Percentiles rank a stretch among this genome's conserved stretches.
These are phyloP conservation scores for Myotis yumanensis DNA, from an alignment of 2,113 vertebrate genomes.

Conservation along the genomic window DNA sequence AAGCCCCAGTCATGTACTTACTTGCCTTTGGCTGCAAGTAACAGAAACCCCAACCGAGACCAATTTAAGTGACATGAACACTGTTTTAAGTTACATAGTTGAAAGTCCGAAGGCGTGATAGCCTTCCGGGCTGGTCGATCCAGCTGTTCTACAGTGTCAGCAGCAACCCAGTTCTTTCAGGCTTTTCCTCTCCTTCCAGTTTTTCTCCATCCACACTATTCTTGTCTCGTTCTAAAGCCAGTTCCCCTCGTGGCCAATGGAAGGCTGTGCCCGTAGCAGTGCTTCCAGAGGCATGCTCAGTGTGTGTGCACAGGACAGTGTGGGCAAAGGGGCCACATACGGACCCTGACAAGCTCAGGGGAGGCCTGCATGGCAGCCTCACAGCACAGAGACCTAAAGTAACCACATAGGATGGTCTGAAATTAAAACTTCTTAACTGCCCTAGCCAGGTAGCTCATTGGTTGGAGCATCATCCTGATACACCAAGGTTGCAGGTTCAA, in stretches of 20 bases:
- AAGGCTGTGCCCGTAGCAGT: neutral
- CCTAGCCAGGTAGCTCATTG: neutral
- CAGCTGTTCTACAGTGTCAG: neutral
- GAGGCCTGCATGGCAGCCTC: too few species aligned
- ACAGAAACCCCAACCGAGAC: neutral
- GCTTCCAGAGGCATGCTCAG: too few species aligned
- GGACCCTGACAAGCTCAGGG: neutral
- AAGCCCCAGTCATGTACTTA: neutral
- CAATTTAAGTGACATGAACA: accelerated
- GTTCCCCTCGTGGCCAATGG: neutral
- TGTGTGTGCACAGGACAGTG: neutral
- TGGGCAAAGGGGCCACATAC: neutral
- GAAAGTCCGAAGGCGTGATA: neutral
- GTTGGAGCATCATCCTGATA: neutral
- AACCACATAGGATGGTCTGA: neutral
- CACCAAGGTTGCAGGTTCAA: neutral
- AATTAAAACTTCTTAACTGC: neutral
- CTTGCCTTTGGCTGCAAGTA: neutral
- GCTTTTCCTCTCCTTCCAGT: neutral
- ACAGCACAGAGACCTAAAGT: neutral
- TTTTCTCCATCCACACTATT: neutral
- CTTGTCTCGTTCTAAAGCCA: neutral
- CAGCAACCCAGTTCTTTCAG: neutral
- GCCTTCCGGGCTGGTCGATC: neutral
- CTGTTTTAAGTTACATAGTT: neutral